Percentiles rank a stretch among this genome's conserved stretches.
These are phyloP conservation scores for Blera fallax DNA, from an alignment of 2,888 invertebrate species.

Conservation along the genomic window DNA sequence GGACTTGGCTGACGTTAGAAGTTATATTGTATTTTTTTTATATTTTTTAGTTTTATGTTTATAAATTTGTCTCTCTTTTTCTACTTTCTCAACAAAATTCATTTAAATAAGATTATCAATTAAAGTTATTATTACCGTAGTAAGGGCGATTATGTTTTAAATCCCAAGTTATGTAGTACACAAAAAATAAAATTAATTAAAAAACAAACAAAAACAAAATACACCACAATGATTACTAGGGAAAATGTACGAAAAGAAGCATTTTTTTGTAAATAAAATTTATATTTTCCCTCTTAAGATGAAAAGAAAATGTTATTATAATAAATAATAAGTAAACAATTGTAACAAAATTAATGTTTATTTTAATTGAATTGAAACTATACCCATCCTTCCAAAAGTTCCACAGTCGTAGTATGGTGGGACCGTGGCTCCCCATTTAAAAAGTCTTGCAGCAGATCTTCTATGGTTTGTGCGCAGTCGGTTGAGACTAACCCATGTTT, in stretches of 20 bases:
- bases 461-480: no score
- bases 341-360: not conserved
- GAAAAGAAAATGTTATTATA: conserved; percentile 21
- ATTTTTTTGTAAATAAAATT: conserved; percentile 60
- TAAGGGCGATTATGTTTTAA: conserved; percentile 19
- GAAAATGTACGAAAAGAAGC: conserved; percentile 3
- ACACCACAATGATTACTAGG: conserved; percentile 13
- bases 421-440: no score
- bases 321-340: conserved; percentile 21
- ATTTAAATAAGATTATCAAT: not conserved
- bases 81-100: not conserved
- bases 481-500: no score
- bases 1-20: not conserved
- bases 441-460: no score
- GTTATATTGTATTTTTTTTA: not conserved
- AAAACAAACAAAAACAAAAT: not conserved
- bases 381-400: no score
- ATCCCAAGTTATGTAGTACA: conserved; percentile 20
- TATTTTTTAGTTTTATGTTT: not conserved
- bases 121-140: not conserved
- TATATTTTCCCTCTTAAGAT: conserved; percentile 30
- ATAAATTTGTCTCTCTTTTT: conserved; percentile 31
- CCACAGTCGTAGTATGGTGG: no score
- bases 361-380: no score
- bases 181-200: not conserved